Evolutionary conservation across 2,797 vertebrate species (phyloP).

Genomic region (Astyanax mexicanus): DNA sequence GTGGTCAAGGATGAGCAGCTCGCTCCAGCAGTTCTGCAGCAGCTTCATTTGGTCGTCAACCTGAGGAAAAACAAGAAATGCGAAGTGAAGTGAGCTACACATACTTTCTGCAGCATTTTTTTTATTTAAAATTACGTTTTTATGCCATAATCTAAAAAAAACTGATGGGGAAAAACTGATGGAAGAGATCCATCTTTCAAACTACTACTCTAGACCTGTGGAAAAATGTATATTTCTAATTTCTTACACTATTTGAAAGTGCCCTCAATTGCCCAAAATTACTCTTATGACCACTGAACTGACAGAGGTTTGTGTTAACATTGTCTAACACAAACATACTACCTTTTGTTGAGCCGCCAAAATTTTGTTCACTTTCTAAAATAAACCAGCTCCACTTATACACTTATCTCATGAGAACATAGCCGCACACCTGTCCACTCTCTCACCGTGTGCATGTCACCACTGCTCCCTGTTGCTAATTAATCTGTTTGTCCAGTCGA

Average conservation of each 20-base stretch:
- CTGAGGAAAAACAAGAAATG: slow-evolving; percentile 68
- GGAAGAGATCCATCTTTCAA: too few species aligned
- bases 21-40: slow-evolving; percentile 99
- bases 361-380: background rate
- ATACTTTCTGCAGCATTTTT: background rate
- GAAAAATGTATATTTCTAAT: too few species aligned
- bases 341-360: background rate
- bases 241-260: background rate
- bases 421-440: slow-evolving; percentile 53
- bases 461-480: slow-evolving; percentile 65
- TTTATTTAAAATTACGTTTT: too few species aligned
- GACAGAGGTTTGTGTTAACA: too few species aligned
- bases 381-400: background rate
- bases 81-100: background rate
- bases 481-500: slow-evolving; percentile 75
- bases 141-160: background rate
- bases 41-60: slow-evolving; percentile 99
- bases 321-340: too few species aligned
- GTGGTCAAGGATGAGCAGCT: slow-evolving; percentile 97
- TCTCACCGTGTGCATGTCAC: slow-evolving; percentile 53
- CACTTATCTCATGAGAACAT: slow-evolving; percentile 70
- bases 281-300: too few species aligned
- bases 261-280: too few species aligned
- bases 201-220: too few species aligned
- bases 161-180: too few species aligned